Percentiles rank a stretch among this genome's conserved stretches.
phyloP scores from a whole-genome alignment of 2,113 vertebrate genomes.

The Pogonocichla stellata region DNA sequence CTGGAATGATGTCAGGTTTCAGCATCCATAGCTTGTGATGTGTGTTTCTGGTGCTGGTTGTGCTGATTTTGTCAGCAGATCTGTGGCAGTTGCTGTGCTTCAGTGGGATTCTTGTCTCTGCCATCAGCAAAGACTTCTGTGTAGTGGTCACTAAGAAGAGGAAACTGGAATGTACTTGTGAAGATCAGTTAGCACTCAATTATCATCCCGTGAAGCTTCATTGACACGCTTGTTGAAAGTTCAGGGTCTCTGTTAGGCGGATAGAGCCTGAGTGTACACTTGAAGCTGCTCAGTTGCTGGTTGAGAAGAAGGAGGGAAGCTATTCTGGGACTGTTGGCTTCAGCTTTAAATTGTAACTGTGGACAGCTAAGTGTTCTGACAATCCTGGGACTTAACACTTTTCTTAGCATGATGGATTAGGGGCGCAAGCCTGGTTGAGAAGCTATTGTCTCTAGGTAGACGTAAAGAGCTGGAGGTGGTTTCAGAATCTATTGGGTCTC shows the following conservation, averaged over 20 bases:
- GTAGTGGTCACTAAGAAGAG: neutral
- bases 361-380: neutral
- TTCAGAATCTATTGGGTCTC: neutral
- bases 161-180: neutral
- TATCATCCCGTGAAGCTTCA: neutral
- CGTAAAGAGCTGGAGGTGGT: neutral
- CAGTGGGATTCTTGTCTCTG: neutral
- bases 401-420: neutral
- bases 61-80: neutral
- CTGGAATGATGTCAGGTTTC: neutral
- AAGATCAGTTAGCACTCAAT: slow-evolving; percentile 48
- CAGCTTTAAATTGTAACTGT: neutral
- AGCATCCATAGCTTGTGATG: neutral
- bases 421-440: neutral
- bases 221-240: neutral
- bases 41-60: neutral
- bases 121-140: neutral
- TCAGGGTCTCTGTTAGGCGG: neutral
- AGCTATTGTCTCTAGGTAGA: neutral
- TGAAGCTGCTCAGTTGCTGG: neutral
- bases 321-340: neutral
- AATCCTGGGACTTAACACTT: neutral
- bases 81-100: neutral
- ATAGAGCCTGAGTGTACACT: neutral
- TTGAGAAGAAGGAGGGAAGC: neutral